A percentile compares a stretch with the other conserved stretches of the same genome.
These are phyloP conservation scores for Peromyscus eremicus DNA, from an alignment of 2,797 vertebrate species.

Conservation along the genomic window DNA sequence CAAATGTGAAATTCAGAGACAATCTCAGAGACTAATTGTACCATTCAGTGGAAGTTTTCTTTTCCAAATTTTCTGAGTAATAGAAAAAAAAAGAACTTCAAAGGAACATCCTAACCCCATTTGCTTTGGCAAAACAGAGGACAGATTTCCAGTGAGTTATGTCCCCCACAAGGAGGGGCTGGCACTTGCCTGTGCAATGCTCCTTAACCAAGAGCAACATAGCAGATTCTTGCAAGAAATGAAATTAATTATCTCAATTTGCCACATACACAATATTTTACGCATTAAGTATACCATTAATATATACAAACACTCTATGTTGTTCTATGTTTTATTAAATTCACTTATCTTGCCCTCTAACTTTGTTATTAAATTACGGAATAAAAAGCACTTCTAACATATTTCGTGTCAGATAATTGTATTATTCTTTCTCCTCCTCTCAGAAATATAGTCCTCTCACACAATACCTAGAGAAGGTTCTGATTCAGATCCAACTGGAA, in stretches of 20 bases:
- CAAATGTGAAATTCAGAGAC: not conserved
- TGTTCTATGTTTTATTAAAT: slow-evolving; percentile 81
- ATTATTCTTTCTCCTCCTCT: slow-evolving; percentile 30
- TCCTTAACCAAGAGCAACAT: not conserved
- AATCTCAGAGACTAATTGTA: not conserved
- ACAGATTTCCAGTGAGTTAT: not conserved
- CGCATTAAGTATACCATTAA: slow-evolving; percentile 80
- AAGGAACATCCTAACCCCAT: not conserved
- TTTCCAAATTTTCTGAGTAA: not conserved
- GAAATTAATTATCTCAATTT: slow-evolving; percentile 72
- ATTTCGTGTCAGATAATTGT: slow-evolving; percentile 68
- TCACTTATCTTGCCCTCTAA: slow-evolving; percentile 81
- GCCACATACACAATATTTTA: slow-evolving; percentile 79
- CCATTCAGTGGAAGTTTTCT: not conserved
- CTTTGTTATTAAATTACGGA: slow-evolving; percentile 68
- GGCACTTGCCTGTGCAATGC: not conserved
- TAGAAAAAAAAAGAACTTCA: not conserved
- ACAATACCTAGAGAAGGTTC: not conserved
- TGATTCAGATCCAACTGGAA: slow-evolving; percentile 10
- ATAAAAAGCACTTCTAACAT: slow-evolving; percentile 59
- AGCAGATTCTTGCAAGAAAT: not conserved
- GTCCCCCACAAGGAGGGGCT: rapidly evolving
- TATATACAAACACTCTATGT: slow-evolving; percentile 75
- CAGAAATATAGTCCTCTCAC: not conserved
- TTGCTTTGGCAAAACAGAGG: not conserved